phyloP scores from a whole-genome alignment of 2,888 invertebrate genomes.

The Drosophila trichaetosa region DNA sequence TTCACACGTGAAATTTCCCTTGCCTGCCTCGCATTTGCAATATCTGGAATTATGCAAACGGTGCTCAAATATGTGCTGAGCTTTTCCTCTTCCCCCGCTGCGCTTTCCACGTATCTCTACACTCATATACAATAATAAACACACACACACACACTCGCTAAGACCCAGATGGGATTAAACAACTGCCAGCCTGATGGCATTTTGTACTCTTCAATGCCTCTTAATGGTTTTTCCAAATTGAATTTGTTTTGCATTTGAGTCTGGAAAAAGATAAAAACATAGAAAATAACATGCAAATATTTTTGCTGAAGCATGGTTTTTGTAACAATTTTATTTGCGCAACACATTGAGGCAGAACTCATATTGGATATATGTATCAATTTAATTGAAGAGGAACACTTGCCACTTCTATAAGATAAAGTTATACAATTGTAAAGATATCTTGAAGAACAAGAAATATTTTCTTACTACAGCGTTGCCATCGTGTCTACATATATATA shows the following conservation, averaged over 20 bases:
- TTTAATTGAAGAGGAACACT: not conserved
- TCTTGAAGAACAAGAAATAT: not conserved
- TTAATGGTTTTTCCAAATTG: not conserved
- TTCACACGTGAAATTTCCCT: not conserved
- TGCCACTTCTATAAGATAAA: not conserved
- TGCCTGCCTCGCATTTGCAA: conserved; percentile 42
- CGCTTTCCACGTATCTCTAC: not conserved
- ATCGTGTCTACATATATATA: not conserved
- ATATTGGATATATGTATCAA: not conserved
- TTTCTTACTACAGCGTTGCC: too few species aligned
- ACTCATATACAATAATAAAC: too few species aligned
- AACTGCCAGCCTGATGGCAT: not conserved
- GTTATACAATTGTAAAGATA: not conserved
- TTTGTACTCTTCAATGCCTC: not conserved
- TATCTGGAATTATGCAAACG: conserved; percentile 25
- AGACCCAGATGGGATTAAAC: not conserved
- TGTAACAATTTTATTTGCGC: not conserved
- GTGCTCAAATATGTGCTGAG: conserved; percentile 33
- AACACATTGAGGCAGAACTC: not conserved
- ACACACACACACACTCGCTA: not conserved
- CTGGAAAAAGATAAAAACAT: not conserved
- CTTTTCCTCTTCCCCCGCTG: conserved; percentile 11
- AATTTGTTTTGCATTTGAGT: not conserved
- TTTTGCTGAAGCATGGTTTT: not conserved
- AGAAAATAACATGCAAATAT: not conserved